Evolutionary conservation across 1,140 invertebrate species (phyloP), one percentile per base, ranked within the genome.

Genomic region (Halotydeus destructor): DNA sequence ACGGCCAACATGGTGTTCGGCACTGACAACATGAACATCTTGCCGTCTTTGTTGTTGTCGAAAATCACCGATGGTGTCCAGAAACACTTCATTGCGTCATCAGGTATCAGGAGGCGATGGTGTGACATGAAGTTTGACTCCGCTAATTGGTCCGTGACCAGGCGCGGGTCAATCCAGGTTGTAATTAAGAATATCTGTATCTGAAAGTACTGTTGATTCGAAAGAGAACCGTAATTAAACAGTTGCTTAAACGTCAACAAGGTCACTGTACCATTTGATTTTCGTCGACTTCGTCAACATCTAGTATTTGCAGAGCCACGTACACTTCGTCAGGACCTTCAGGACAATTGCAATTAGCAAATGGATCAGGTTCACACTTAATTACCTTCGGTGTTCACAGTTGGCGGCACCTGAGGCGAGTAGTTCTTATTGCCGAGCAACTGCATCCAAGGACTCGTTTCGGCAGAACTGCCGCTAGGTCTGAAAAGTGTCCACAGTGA

Each of bases 31-130:
- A 24, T 35, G 23, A 48, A 48, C 1, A 48, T 18, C 38, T 38
- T 35, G 12, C 47, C 47, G 11, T 37, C 34, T 39, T 48, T 48
- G 3, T 28, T 41, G 23, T 48, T 45, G 24, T 48, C 47, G 35
- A 48, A 48, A 23, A 39, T 41, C 3, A 36, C 35, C 9, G 44
- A 43, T 1, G 47, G 47, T 0, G 12, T 37, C 47, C 47, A 48
- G 2, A 48, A 24, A 3, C 23, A 25, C 1, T 32, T 14, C 3
- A 24, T 21, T 1, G 28, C 22, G 3, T 18, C 22, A 0, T 43
- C 39, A 21, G 45, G 27, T 18, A 47, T 25, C 2, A 43, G 16
- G 11, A 22, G 19, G 5, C 30, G 27, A 6, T 27, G 12, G 12
- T 43, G 18, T 8, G 16, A 21, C 1, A 33, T n/a, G 14, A 9